Base-by-base conservation (phyloP, 2,888 invertebrate species). In the Amiota communis region DNA sequence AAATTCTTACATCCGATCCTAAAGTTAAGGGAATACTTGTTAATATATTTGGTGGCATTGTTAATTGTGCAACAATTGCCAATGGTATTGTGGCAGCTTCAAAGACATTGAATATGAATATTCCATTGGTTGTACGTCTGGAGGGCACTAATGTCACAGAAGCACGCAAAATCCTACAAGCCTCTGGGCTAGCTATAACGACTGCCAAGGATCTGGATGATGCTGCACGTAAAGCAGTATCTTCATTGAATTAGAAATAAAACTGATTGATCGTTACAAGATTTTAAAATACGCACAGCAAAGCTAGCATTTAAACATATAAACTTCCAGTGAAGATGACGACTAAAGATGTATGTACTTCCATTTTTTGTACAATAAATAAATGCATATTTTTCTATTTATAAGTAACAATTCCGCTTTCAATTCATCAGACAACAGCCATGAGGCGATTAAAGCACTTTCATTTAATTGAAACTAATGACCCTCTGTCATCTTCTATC, bases 1-100 rank as follows among this genome's bases (percentile, higher is more conserved):
- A 94, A 88, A 96, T 99, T 78, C 92, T 99, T 72, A 95, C 96
- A 46, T 91, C 93, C 81, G 97, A 97, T 91, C 93, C 94, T 48
- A 95, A 95, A 90, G 99, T 99, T 0, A 96, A 97, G 80, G 95
- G 96, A 9, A 95, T 99, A 81, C 92, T 99, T 76, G 98, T 99
- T 0, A 99, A 99, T 91, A 98, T 99, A 2, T 99, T 99, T 91
- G 99, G 98, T 79, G 93, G 99, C 72, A 99, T 99, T 87, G 99
- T 99, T 0, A 98, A 99, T 90, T 99, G 99, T 90, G 96, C 95
- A 8, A 98, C 96, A 0, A 96, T 99, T 83, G 99, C 99, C 0
- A 96, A 95, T 85, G 99, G 99, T 59, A 96, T 99, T 80, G 94
- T 98, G 6, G 93, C 94, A 74, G 98, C 99, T 2, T 95, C 95